A percentile compares a stretch with the other conserved stretches of the same genome.
Evolutionary conservation across 1,140 invertebrate genomes (phyloP).

Genomic region (Leptonema lineaticorne): DNA sequence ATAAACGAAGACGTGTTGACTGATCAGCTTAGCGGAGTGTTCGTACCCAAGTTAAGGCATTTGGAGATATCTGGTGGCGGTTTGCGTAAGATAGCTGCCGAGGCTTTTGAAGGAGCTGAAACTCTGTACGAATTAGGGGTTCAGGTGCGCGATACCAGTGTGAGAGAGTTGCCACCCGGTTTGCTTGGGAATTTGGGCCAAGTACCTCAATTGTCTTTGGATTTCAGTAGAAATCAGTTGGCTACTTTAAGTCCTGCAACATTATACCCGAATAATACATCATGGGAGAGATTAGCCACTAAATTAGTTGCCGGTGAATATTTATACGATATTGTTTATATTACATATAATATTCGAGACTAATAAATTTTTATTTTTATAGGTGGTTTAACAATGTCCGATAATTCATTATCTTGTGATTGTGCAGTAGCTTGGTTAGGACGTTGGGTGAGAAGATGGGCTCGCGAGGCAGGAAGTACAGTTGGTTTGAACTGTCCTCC

Average conservation of each 20-base stretch:
- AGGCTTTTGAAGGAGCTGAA: conserved; percentile 68
- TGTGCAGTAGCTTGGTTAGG: conserved; percentile 88
- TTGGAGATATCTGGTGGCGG: conserved; percentile 75
- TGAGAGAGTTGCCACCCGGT: conserved; percentile 73
- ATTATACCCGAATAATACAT: conserved; percentile 79
- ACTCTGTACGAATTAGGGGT: conserved; percentile 69
- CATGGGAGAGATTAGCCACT: conserved; percentile 81
- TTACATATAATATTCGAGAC: neutral
- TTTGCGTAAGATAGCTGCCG: conserved; percentile 67
- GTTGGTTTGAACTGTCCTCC: conserved; percentile 49
- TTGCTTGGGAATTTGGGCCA: conserved; percentile 75
- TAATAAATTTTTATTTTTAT: conserved; percentile 41
- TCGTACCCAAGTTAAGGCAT: conserved; percentile 74
- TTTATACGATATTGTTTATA: neutral
- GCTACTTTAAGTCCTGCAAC: conserved; percentile 75
- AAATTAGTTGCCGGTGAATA: conserved; percentile 71
- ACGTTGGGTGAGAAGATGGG: conserved; percentile 83
- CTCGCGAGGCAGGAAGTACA: conserved; percentile 64
- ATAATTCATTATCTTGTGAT: conserved; percentile 83
- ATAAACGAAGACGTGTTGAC: conserved; percentile 70
- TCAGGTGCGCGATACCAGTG: conserved; percentile 71
- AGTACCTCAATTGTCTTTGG: conserved; percentile 77
- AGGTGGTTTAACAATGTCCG: conserved; percentile 80
- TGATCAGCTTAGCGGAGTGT: conserved; percentile 65
- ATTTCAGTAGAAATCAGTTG: conserved; percentile 79